Evolutionary conservation across 2,797 vertebrate genomes (phyloP).

Genomic region (Phalloptychus januarius): DNA sequence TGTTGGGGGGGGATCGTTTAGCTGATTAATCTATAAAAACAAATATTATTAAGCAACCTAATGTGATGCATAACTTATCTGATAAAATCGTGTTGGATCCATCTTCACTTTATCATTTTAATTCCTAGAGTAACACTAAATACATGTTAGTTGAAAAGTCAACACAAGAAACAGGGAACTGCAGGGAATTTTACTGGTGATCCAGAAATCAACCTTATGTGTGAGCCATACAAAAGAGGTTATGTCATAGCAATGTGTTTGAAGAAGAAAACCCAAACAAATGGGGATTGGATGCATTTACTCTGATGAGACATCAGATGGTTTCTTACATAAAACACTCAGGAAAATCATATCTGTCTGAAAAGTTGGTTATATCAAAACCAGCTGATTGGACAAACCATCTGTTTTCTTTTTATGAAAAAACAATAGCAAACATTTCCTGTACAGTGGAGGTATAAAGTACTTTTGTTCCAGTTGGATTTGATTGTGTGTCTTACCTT

Average conservation of each 20-base stretch:
- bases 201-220: not conserved
- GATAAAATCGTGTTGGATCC: not conserved
- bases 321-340: not conserved
- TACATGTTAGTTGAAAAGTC: not conserved
- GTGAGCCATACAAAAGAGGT: not conserved
- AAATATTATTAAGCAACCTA: not conserved
- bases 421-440: not conserved
- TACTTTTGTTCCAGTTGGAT: not conserved
- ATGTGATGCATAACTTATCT: not conserved
- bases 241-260: not conserved
- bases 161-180: not conserved
- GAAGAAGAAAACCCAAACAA: not conserved
- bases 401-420: not conserved
- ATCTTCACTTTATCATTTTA: not conserved
- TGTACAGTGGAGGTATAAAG: not conserved
- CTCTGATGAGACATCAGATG: not conserved
- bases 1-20: not conserved
- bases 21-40: not conserved
- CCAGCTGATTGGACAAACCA: not conserved
- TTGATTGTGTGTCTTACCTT: not conserved
- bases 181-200: not conserved
- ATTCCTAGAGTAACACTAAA: not conserved
- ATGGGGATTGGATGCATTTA: not conserved
- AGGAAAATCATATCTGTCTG: not conserved
- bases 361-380: not conserved